Base-by-base conservation (phyloP, 2,888 invertebrate species). In the Brenthis hecate region DNA sequence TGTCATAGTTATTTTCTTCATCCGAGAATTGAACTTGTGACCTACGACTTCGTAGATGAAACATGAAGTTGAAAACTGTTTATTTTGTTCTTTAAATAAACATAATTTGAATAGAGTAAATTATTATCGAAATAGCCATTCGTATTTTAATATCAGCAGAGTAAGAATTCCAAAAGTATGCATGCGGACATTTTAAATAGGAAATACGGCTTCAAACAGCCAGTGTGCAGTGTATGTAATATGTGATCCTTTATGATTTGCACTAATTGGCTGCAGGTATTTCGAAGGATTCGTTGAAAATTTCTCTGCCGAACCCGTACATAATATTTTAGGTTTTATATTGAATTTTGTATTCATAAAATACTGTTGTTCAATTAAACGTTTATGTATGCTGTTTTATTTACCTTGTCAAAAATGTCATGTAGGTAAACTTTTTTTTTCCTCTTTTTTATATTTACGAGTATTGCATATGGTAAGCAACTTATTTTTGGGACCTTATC, bases 201-300 rank as follows among this genome's bases (percentile, higher is more conserved):
- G 61, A 62, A 69, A 65, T 57, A 54, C 62, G 50, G 23, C 50
- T 51, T 62, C 66, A 50, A 67, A 67, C 61, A 36, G 54, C 55
- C 56, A 32, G 47, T 56, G 48, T 56, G 61, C 50, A 48, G 54
- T 47, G 47, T 54, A 60, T 36, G 62, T 62, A 53, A 51, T 62
- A 60, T 51, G 55, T 65, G 65, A 65, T 69, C 65, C 65, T 72
- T 69, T 67, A 67, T 67, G 65, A 70, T 65, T 70, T 72, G 65
- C 65, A 56, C 70, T 72, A 72, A 72, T 72, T 72, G 72, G 70
- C 65, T 68, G 56, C 57, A 60, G 66, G 57, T 67, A 60, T 65
- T 70, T 53, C 51, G 55, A 58, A 70, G 65, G 65, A 70, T 67
- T 63, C 70, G 65, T 58, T 43, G 67, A 57, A 57, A 53, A 53